Evolutionary conservation across 2,888 invertebrate genomes (phyloP).

Genomic region (Lathronympha strigana): DNA sequence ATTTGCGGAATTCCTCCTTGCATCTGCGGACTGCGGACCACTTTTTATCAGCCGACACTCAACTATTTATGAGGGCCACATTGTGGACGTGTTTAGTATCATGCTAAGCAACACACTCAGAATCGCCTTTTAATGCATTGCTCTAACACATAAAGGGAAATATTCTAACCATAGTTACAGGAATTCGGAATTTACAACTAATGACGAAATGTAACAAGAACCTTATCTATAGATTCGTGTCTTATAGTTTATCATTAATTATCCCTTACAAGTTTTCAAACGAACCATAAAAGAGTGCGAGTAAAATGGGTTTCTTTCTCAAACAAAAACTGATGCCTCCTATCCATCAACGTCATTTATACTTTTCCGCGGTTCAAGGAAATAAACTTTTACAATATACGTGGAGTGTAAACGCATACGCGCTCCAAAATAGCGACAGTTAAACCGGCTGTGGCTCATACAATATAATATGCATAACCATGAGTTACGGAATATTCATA

Average conservation of each 20-base stretch:
- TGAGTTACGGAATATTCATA: constrained; percentile 58
- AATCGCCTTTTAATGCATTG: constrained; percentile 7
- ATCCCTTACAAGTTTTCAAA: constrained; percentile 8
- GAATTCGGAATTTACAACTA: background rate
- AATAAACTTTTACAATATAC: constrained; percentile 33
- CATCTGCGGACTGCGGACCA: constrained; percentile 29
- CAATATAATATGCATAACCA: constrained; percentile 47
- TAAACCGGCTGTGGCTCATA: constrained; percentile 50
- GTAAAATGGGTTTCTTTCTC: constrained; percentile 18
- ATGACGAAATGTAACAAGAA: background rate
- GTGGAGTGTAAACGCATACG: constrained; percentile 27
- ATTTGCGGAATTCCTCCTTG: constrained; percentile 28
- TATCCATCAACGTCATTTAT: constrained; percentile 67
- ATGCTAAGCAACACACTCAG: constrained; percentile 14
- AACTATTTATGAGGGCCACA: constrained; percentile 25
- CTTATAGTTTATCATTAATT: constrained; percentile 3
- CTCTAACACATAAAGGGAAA: constrained; percentile 1
- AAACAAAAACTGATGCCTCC: constrained; percentile 56
- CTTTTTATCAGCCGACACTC: constrained; percentile 33
- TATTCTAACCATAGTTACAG: background rate
- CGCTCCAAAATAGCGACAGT: constrained; percentile 49
- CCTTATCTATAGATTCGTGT: background rate
- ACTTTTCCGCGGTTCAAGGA: constrained; percentile 50
- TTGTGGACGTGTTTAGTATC: constrained; percentile 28
- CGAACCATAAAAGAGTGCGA: constrained; percentile 4